Evolutionary conservation across 2,888 invertebrate genomes (phyloP).

Genomic region (Scaeva pyrastri): DNA sequence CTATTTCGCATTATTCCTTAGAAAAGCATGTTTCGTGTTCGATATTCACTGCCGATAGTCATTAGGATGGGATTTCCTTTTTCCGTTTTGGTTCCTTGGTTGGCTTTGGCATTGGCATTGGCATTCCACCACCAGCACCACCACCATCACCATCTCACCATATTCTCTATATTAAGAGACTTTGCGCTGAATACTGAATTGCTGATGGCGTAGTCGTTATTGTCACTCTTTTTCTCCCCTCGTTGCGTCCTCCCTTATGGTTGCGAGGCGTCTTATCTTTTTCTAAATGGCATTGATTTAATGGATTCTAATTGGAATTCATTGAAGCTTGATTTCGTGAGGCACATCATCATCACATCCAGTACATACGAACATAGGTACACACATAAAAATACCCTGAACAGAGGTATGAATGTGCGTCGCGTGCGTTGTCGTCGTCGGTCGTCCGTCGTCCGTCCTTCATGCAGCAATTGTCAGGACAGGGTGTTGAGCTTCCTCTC

Average conservation of each 20-base stretch:
- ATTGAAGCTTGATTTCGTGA: constrained; percentile 62
- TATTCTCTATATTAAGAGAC: not conserved
- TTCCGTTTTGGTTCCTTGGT: constrained; percentile 1
- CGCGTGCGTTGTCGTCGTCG: no score
- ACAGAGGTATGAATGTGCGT: not conserved
- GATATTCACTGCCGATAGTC: constrained; percentile 40
- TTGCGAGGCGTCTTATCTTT: constrained; percentile 24
- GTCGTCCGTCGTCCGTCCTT: not conserved
- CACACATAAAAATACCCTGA: not conserved
- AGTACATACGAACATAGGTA: not conserved
- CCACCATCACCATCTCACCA: not conserved
- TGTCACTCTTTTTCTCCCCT: not conserved
- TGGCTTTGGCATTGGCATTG: not conserved
- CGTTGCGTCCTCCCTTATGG: not conserved
- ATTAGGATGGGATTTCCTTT: constrained; percentile 60
- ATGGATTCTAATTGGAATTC: constrained; percentile 70
- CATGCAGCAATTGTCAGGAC: not conserved
- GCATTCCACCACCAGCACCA: not conserved
- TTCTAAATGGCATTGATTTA: constrained; percentile 67
- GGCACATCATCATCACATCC: constrained; percentile 37
- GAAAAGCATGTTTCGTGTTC: constrained; percentile 23
- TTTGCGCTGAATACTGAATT: constrained; percentile 5
- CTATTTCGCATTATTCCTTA: constrained; percentile 23
- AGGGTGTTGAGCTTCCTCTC: constrained; percentile 1
- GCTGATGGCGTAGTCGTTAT: constrained; percentile 30